These are phyloP conservation scores for Tenthredo livida DNA, from an alignment of 2,888 invertebrate genomes.

Conservation along the genomic window DNA sequence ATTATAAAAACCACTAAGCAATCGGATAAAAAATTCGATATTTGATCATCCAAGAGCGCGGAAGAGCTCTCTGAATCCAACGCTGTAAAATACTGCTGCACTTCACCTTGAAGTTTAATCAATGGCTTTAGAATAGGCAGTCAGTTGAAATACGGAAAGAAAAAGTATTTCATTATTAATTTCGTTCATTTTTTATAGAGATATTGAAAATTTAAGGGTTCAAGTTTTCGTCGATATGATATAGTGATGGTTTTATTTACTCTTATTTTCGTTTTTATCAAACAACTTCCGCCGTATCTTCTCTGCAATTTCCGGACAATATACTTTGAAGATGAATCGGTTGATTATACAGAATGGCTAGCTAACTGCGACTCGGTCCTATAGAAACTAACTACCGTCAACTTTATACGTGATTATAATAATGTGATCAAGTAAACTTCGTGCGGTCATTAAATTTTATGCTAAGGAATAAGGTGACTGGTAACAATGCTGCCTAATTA, in stretches of 20 bases:
- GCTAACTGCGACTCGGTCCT: background rate
- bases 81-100: background rate
- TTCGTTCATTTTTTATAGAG: background rate
- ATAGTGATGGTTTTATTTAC: background rate
- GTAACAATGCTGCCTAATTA: background rate
- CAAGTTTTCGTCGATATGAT: background rate
- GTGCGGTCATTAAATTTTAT: background rate
- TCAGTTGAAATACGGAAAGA: background rate
- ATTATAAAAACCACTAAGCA: constrained; percentile 28
- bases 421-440: background rate
- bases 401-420: constrained; percentile 18
- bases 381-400: background rate
- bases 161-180: background rate
- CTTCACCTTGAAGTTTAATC: background rate
- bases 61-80: background rate
- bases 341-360: constrained; percentile 15
- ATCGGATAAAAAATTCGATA: constrained; percentile 27
- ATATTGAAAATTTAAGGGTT: background rate
- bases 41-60: constrained; percentile 16
- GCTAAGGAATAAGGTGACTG: background rate
- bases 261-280: background rate
- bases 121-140: background rate
- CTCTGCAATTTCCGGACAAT: constrained; percentile 4
- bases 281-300: background rate
- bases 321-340: constrained; percentile 6